Conservation (phyloP, 2,113 vertebrate genomes). For the Indri indri region DNA sequence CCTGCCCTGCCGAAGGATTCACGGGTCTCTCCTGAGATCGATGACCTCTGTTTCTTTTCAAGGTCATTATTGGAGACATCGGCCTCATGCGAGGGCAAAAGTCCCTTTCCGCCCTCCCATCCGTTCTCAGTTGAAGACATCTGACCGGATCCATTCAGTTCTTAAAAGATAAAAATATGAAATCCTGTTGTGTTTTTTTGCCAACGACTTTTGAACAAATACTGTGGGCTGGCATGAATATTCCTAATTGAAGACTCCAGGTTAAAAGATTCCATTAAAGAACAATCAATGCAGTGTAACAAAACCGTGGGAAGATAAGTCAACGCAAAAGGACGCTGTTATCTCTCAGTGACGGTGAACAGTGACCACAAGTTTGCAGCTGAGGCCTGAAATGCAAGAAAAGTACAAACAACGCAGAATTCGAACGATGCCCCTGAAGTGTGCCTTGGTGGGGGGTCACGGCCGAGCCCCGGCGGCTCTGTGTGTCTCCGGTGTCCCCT, state of each 20-base stretch:
- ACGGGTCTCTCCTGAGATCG: neutral
- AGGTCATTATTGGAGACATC: neutral
- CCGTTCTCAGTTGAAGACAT: neutral
- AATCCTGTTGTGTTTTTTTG: neutral
- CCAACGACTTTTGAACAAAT: neutral
- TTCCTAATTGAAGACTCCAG: neutral
- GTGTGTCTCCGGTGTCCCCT: neutral
- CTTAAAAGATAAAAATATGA: neutral
- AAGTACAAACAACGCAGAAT: neutral
- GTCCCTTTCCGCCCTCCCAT: neutral
- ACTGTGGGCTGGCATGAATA: neutral
- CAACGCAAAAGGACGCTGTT: neutral
- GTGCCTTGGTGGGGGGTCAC: neutral
- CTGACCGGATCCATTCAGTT: neutral
- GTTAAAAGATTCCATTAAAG: neutral
- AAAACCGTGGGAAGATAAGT: neutral
- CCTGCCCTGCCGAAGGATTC: neutral
- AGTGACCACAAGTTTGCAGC: neutral
- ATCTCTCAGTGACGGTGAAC: neutral
- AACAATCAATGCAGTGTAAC: too few species aligned
- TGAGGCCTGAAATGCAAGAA: neutral
- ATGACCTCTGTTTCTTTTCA: neutral
- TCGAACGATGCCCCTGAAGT: accelerated
- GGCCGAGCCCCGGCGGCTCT: neutral
- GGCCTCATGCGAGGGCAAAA: neutral